phyloP scores from a whole-genome alignment of 1,140 invertebrate genomes.

The Sarcophaga bullata region DNA sequence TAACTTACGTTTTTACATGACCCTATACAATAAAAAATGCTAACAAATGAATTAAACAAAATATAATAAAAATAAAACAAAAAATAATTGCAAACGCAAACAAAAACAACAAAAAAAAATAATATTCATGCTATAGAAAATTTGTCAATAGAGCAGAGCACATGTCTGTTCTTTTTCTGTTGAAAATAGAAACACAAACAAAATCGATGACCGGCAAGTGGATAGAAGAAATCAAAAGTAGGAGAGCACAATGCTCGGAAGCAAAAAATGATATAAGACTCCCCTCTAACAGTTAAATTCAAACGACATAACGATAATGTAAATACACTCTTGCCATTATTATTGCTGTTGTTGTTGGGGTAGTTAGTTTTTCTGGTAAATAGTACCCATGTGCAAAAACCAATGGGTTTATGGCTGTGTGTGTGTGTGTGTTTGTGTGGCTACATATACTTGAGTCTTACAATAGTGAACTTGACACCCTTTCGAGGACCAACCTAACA shows the following conservation, averaged over 20 bases:
- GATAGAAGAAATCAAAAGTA: slow-evolving; percentile 4
- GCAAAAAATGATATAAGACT: too few species aligned
- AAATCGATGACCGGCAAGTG: slow-evolving; percentile 35
- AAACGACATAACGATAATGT: neutral
- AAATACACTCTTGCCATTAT: neutral
- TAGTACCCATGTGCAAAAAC: neutral
- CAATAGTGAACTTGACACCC: slow-evolving; percentile 13
- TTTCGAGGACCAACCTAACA: neutral
- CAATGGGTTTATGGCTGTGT: neutral
- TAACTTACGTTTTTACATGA: too few species aligned
- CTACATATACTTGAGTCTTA: neutral
- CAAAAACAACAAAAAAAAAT: neutral
- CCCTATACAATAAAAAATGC: too few species aligned
- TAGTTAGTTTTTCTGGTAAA: neutral
- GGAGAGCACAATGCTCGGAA: neutral
- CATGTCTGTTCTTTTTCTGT: neutral
- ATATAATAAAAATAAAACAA: neutral
- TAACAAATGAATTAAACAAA: too few species aligned
- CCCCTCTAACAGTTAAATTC: neutral
- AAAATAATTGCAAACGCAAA: neutral
- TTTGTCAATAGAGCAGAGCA: neutral
- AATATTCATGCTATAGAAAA: neutral
- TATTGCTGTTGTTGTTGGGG: neutral
- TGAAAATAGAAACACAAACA: neutral
- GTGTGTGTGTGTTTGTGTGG: too few species aligned